A percentile compares a stretch with the other conserved stretches of the same genome.
Evolutionary conservation across 2,888 invertebrate genomes (phyloP).

Genomic region (Calephelis perditalis): DNA sequence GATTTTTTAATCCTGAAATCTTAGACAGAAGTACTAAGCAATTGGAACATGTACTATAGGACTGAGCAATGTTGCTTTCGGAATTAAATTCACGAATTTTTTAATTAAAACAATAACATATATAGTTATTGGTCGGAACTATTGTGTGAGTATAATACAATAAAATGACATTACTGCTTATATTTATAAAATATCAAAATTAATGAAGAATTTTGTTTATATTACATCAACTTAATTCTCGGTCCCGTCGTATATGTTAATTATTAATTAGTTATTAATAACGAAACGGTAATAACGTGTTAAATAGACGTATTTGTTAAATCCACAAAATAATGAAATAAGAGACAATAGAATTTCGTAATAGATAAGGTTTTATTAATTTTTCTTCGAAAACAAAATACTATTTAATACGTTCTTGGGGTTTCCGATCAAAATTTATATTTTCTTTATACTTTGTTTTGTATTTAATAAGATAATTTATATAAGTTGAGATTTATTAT

Average conservation of each 20-base stretch:
- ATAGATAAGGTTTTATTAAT: no score
- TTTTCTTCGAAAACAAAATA: background rate
- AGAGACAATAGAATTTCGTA: no score
- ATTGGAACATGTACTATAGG: background rate
- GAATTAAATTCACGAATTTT: no score
- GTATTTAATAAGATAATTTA: conserved; percentile 28
- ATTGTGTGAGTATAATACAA: no score
- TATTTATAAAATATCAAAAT: no score
- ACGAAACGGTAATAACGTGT: background rate
- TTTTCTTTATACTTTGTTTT: conserved; percentile 20
- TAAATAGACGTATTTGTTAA: background rate
- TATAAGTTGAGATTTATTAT: conserved; percentile 27
- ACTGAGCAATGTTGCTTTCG: background rate
- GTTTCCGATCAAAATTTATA: background rate
- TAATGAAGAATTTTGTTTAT: no score
- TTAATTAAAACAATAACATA: no score
- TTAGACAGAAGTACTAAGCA: background rate
- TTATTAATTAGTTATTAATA: background rate
- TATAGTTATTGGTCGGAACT: no score
- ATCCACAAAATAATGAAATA: background rate
- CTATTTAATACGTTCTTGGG: background rate
- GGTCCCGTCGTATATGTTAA: background rate
- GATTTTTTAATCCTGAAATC: background rate
- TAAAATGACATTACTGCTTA: no score
- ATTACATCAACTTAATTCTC: background rate